Base-by-base conservation (phyloP, 2,888 invertebrate genomes). In the Drosophila vallismaia region DNA sequence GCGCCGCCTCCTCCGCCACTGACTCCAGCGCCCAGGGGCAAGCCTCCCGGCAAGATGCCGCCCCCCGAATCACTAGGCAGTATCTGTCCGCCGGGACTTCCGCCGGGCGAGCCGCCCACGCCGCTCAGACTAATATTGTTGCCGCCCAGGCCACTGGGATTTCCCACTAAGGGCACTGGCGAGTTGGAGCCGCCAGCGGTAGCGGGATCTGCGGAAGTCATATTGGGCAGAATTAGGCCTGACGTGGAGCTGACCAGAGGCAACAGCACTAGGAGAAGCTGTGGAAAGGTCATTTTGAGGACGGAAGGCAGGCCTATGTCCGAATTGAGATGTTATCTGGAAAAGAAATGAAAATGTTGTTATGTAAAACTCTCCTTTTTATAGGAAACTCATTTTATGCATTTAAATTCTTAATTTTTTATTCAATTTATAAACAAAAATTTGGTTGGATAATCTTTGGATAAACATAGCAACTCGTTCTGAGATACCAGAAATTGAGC, bases 131-230 rank as follows among this genome's bases (percentile, higher is more conserved):
- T 75, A 50, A 72, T 60, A 46, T 68, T 79, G 68, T 64, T 69
- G 59, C 53, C 58, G 26, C 62, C 71, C 46, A 63, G 70, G 38
- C 53, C 28, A 33, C 57, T 68, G 26, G 60, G 36, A 62, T 33
- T 62, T 19, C 70, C 74, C 6, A 38, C 45, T 7, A 36, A 31
- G 4, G 72, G 53, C 3, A 62, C 12, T 0, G 88, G 81, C 54
- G 57, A 51, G 66, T 80, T 88, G 45, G 54, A 53, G 55, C 52
- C 79, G 40, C 76, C 73, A 0, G 60, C 74, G 4, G 44, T 55
- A 36, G 40, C 70, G 52, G 58, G 68, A 38, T 82, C 88, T 19
- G 71, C 63, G 44, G 73, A 26, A 2, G 79, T 86, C 63, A 73
- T 77, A 44, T 76, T 79, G 4, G 66, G 57, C 50, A 72, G 60